Evolutionary conservation across 2,113 vertebrate genomes (phyloP), one percentile per base, ranked within the genome.

Genomic region (Muntiacus reevesi): DNA sequence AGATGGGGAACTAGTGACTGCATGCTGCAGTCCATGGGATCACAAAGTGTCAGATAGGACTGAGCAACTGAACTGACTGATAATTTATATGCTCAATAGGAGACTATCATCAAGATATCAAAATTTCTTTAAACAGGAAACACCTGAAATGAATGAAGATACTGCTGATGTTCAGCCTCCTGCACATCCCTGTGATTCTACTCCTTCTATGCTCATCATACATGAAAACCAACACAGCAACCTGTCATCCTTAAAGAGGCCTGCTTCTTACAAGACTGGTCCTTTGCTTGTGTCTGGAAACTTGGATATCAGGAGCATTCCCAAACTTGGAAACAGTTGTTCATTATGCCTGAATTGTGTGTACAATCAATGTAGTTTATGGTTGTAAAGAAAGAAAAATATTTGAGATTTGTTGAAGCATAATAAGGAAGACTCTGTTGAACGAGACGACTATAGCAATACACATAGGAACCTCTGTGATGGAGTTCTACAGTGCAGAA

Each of bases 351-450:
- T 52, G 3, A 16, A 57, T 25, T 15, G 27, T 79, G 21, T 33
- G 8, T 27, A 8, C 1, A 27, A 52, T 74, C 9, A 3, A 0
- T 21, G 7, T 21, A 12, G 1, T 4, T 78, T 60, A 17, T 11
- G 28, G 19, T 64, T 64, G 71, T 74, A 43, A 92, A 45, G 25
- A 52, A 28, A 27, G 62, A 64, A 78, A 43, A 43, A 43, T 23
- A 33, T 27, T n/a, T n/a, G 43, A 33, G 11, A n/a, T 45, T n/a
- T n/a, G 50, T 45, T 55, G 7, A 74, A n/a, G 14, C 36, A 47
- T 19, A 2, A 21, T n/a, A 71, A 84, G 50, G 50, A 43, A 85
- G 28, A 13, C 36, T 84, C 43, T 55, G 30, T 25, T 71, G 36
- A 71, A 84, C 6, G 19, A 9, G 13, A 71, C 13, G 47, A 9